Evolutionary conservation across 2,888 invertebrate species (phyloP).

Genomic region (Drosophila borborema): DNA sequence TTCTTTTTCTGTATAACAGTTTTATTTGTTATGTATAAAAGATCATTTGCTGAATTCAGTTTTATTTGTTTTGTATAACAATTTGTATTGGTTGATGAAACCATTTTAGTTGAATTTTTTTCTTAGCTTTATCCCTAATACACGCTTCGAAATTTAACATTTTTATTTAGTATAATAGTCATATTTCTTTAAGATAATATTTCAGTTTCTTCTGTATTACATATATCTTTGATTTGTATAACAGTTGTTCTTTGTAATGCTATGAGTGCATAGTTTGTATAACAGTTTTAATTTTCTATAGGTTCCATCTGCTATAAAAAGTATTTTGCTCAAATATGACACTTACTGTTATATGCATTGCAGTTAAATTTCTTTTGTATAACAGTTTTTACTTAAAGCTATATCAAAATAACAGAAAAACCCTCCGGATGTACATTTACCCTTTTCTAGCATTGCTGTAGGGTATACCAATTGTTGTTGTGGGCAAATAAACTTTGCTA

Average conservation of each 20-base stretch:
- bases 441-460: not conserved
- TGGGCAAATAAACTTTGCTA: slow-evolving; percentile 46
- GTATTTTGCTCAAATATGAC: no score
- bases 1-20: not conserved
- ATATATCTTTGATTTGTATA: not conserved
- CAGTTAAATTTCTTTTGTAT: not conserved
- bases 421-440: not conserved
- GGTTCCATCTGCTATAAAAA: no score
- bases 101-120: no score
- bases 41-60: no score
- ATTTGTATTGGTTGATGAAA: no score
- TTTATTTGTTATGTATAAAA: not conserved
- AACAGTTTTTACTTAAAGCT: not conserved
- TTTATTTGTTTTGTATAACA: no score
- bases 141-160: no score
- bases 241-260: not conserved
- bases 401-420: not conserved
- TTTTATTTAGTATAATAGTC: no score
- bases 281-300: not conserved
- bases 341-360: not conserved
- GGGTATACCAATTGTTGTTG: slow-evolving; percentile 41
- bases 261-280: not conserved
- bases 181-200: no score
- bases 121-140: no score
- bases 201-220: fast-evolving